Evolutionary conservation across 1,140 invertebrate species (phyloP).

Genomic region (Calephelis virginiensis): DNA sequence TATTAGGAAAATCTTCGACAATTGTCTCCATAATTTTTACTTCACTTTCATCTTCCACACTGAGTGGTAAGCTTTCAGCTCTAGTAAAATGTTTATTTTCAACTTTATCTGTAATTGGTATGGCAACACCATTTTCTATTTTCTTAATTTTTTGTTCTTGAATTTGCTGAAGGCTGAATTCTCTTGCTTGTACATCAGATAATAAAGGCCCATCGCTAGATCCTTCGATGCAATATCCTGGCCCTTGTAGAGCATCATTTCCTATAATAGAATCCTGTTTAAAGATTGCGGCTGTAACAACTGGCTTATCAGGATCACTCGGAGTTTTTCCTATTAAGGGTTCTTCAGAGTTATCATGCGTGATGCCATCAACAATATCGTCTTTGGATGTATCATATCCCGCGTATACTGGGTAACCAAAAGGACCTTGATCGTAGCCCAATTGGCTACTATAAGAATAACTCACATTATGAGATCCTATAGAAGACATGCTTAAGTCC

Average conservation of each 20-base stretch:
- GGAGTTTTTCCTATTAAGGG: conserved; percentile 67
- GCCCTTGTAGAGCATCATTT: conserved; percentile 64
- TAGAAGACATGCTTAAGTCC: conserved; percentile 85
- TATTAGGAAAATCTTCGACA: conserved; percentile 58
- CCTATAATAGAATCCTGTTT: conserved; percentile 80
- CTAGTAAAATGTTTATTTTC: conserved; percentile 58
- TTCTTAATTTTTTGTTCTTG: conserved; percentile 68
- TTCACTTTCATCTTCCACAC: conserved; percentile 52
- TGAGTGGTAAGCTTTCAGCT: conserved; percentile 63
- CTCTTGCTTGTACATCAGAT: conserved; percentile 74
- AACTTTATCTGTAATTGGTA: conserved; percentile 56
- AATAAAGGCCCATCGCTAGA: conserved; percentile 73
- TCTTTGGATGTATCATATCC: conserved; percentile 80
- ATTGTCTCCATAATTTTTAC: conserved; percentile 56
- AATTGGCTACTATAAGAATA: conserved; percentile 88
- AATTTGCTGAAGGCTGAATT: conserved; percentile 69
- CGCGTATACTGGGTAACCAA: conserved; percentile 82
- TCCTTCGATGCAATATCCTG: conserved; percentile 73
- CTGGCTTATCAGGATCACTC: conserved; percentile 80
- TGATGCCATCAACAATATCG: conserved; percentile 64
- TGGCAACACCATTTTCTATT: conserved; percentile 65
- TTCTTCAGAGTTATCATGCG: conserved; percentile 68
- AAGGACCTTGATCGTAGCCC: conserved; percentile 85
- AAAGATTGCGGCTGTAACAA: conserved; percentile 83
- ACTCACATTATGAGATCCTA: conserved; percentile 83